A percentile compares a stretch with the other conserved stretches of the same genome.
These are phyloP conservation scores for Actinernus sp. DNA, from an alignment of 92 coral and sea anemone genomes.

Conservation along the genomic window DNA sequence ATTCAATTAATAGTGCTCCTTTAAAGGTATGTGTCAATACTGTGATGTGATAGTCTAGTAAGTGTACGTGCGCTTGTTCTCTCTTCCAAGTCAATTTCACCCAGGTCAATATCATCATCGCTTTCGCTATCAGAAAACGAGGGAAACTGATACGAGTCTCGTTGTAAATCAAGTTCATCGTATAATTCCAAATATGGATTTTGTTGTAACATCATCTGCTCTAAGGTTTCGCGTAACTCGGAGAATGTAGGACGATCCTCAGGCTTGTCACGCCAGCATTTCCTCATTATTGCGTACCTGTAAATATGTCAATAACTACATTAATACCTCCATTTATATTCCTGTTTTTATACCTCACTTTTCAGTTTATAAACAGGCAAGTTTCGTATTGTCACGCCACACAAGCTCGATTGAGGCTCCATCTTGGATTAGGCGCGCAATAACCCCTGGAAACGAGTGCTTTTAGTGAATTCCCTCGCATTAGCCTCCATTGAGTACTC, in stretches of 20 bases:
- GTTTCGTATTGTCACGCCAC: no score
- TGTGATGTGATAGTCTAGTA: no score
- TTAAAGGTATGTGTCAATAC: background rate
- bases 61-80: background rate
- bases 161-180: slow-evolving; percentile 12
- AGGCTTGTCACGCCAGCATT: slow-evolving; percentile 34
- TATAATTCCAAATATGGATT: slow-evolving; percentile 29
- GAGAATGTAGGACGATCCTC: slow-evolving; percentile 17
- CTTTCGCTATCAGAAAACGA: slow-evolving; percentile 9
- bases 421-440: no score
- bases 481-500: no score
- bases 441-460: no score
- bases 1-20: no score
- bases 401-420: no score
- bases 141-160: slow-evolving; percentile 32
- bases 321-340: no score
- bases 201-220: slow-evolving; percentile 36
- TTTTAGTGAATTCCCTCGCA: no score
- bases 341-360: no score
- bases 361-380: no score
- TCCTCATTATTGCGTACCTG: slow-evolving; percentile 32
- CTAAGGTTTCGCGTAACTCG: slow-evolving; percentile 19
- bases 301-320: background rate
- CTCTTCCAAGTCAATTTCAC: slow-evolving; percentile 13
- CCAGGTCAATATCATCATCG: slow-evolving; percentile 27